Evolutionary conservation across 2,113 vertebrate species (phyloP), one percentile per base, ranked within the genome.

Genomic region (Caloenas nicobarica): DNA sequence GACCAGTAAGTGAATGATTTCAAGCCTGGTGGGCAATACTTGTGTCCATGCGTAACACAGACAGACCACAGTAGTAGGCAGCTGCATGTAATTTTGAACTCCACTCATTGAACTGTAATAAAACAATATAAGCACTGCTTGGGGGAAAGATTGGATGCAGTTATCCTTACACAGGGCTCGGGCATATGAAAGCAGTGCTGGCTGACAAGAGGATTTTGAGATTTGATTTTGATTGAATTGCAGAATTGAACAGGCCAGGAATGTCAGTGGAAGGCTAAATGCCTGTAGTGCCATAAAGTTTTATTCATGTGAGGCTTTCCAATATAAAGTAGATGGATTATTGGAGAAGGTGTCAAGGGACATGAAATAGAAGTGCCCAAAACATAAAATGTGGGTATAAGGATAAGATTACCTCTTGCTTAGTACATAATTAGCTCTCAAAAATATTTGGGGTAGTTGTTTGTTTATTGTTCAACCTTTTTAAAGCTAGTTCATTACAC

Each of bases 101-200:
- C 97, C 97, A 97, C 98, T 98, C 98, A 98, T 98, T 99, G 98
- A 98, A 98, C 98, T 99, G 98, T 98, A 98, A 98, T 98, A 98
- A 99, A 99, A 98, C 98, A 98, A 98, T 98, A 98, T 98, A 98
- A 98, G 98, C 98, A 98, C 97, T 97, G 98, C 98, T 98, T 97
- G 97, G 97, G 98, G 98, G 97, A 97, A 97, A 97, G 98, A 97
- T 98, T 98, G 98, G 98, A 98, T 97, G 98, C 97, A 97, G 97
- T 98, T 98, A 97, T 98, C 98, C 97, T 97, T 97, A 96, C 97
- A 98, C 98, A 97, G 98, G 97, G 96, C 97, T 97, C 38, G 89
- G 97, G 97, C 98, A 97, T 97, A 97, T 97, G 98, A 98, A 98
- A 98, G 97, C 97, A 97, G 97, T 64, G 94, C 98, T 95, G 98